Conservation (phyloP, 2,888 invertebrate species). For the Melipona beecheii region DNA sequence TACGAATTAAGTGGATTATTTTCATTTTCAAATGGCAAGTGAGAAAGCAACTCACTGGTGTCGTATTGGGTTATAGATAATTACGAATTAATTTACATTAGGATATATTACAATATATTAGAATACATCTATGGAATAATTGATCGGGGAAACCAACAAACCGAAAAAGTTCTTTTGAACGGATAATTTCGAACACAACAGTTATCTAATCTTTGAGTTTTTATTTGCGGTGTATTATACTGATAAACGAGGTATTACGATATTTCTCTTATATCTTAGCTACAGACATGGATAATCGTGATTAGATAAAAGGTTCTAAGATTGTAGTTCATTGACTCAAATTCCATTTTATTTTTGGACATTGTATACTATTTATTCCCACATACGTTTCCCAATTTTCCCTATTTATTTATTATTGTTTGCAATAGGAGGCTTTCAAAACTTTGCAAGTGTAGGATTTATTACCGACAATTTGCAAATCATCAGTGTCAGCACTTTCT, state of each 20-base stretch:
- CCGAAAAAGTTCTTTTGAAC: background rate
- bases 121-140: background rate
- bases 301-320: constrained; percentile 28
- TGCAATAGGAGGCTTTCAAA: background rate
- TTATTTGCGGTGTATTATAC: background rate
- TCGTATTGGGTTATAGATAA: background rate
- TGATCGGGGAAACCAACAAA: background rate
- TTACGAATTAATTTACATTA: background rate
- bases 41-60: background rate
- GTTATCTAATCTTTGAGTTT: constrained; percentile 11
- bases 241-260: background rate
- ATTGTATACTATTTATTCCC: background rate
- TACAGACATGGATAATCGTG: background rate
- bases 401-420: background rate
- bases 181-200: background rate
- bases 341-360: background rate
- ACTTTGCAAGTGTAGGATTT: background rate
- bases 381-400: background rate
- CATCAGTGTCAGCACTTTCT: background rate
- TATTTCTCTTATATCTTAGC: background rate
- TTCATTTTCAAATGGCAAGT: no score
- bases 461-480: background rate
- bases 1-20: no score
- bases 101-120: background rate
- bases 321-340: constrained; percentile 3